A percentile compares a stretch with the other conserved stretches of the same genome.
Conservation (phyloP, 2,888 invertebrate genomes). For the Boloria euphrosyne region DNA sequence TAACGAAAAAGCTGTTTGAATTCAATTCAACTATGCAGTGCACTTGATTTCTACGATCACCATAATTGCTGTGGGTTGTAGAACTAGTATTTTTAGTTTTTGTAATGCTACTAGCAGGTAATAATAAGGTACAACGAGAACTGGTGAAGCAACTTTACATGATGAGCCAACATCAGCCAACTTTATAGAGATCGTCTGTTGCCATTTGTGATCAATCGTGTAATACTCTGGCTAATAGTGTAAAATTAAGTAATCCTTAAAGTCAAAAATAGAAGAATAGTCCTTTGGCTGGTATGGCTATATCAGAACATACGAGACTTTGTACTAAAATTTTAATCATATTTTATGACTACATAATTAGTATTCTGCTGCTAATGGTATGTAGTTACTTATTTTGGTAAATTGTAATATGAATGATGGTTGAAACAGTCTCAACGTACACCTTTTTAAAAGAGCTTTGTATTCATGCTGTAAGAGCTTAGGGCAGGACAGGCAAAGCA, state of each 20-base stretch:
- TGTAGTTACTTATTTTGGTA: neutral
- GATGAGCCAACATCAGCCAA: conserved; percentile 4
- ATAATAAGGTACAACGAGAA: conserved; percentile 32
- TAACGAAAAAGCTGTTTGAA: conserved; percentile 2
- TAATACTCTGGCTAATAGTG: neutral
- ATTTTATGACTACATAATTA: too few relatives aligned
- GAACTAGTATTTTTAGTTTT: conserved; percentile 35
- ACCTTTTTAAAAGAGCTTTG: conserved; percentile 37
- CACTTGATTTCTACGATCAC: conserved; percentile 31
- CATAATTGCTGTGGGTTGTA: conserved; percentile 32
- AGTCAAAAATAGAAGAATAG: neutral
- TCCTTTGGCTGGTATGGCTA: neutral
- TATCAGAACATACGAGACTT: too few relatives aligned
- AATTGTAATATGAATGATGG: neutral
- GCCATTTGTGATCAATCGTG: neutral
- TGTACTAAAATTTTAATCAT: too few relatives aligned
- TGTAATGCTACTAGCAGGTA: conserved; percentile 27
- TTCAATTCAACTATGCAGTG: conserved; percentile 21
- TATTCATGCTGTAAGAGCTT: conserved; percentile 39
- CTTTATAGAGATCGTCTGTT: conserved; percentile 3
- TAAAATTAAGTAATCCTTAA: neutral
- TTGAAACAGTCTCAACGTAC: conserved; percentile 30
- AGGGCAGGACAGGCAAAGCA: conserved; percentile 36
- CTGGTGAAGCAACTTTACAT: conserved; percentile 27
- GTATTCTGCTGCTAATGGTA: too few relatives aligned